Evolutionary conservation across 2,113 vertebrate genomes (phyloP).

Genomic region (Scolopax mira): DNA sequence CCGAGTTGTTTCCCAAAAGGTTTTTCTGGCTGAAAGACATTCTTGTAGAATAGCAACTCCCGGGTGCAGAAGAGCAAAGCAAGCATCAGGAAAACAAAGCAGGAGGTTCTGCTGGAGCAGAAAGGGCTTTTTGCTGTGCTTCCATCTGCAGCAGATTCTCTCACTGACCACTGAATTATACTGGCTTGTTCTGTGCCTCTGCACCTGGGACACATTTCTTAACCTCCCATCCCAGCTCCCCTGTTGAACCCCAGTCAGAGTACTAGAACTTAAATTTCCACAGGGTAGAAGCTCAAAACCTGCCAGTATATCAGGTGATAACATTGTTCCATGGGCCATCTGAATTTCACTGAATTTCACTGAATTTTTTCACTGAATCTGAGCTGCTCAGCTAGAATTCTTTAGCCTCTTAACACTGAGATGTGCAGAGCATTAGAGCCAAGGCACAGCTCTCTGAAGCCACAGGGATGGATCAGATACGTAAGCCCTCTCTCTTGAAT

Average conservation of each 20-base stretch:
- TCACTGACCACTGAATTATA: not conserved
- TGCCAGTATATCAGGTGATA: not conserved
- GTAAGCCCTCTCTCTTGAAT: not conserved
- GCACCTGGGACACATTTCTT: not conserved
- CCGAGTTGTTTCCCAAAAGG: not conserved
- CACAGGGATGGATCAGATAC: not conserved
- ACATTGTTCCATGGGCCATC: not conserved
- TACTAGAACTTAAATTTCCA: not conserved
- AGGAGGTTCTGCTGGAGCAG: not conserved
- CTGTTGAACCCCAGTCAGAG: not conserved
- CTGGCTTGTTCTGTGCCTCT: not conserved
- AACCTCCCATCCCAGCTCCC: accelerated
- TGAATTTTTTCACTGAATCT: too few species aligned
- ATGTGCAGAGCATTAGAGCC: not conserved
- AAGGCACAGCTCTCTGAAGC: not conserved
- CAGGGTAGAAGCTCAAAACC: not conserved
- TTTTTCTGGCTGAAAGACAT: not conserved
- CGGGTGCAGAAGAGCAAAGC: not conserved
- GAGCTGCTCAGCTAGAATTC: not conserved
- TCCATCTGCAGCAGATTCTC: not conserved
- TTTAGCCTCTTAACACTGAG: not conserved
- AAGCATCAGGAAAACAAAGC: not conserved
- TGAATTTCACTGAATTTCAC: too few species aligned
- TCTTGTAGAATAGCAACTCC: not conserved
- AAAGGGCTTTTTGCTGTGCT: not conserved